Percentiles rank a stretch among this genome's conserved stretches.
Evolutionary conservation across 1,140 invertebrate species (phyloP).

Genomic region (Drosophila kohkoa): DNA sequence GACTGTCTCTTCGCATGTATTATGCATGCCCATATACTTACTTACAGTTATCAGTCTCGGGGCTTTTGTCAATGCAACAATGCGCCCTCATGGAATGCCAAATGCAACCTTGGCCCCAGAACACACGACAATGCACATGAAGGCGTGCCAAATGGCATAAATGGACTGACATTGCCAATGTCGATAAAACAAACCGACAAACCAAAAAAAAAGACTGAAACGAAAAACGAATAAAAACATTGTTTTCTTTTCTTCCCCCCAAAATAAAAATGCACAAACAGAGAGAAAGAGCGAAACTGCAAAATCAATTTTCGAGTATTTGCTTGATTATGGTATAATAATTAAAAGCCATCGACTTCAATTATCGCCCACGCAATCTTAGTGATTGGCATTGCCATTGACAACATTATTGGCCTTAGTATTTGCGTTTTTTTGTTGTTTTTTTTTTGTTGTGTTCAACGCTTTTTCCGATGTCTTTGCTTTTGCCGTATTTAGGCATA

Average conservation of each 20-base stretch:
- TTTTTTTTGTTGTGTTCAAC: background rate
- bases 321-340: background rate
- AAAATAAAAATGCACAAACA: background rate
- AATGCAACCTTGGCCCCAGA: slow-evolving; percentile 65
- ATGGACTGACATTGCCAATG: slow-evolving; percentile 67
- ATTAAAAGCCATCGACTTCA: slow-evolving; percentile 14
- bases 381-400: slow-evolving; percentile 27
- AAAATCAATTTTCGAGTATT: background rate
- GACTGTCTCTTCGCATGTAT: slow-evolving; percentile 7
- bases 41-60: slow-evolving; percentile 24
- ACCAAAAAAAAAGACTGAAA: too few relatives aligned
- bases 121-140: slow-evolving; percentile 43
- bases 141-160: slow-evolving; percentile 66
- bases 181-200: slow-evolving; percentile 27
- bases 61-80: slow-evolving; percentile 49
- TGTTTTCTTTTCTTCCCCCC: background rate
- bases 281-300: background rate
- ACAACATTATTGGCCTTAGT: slow-evolving; percentile 57
- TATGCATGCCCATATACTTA: slow-evolving; percentile 26
- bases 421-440: slow-evolving; percentile 1
- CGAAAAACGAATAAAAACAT: slow-evolving; percentile 3
- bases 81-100: slow-evolving; percentile 71
- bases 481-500: slow-evolving; percentile 30
- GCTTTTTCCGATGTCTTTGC: background rate
- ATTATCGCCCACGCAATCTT: slow-evolving; percentile 8